Evolutionary conservation across 2,797 vertebrate genomes (phyloP).

Genomic region (Enteromius treurensis): DNA sequence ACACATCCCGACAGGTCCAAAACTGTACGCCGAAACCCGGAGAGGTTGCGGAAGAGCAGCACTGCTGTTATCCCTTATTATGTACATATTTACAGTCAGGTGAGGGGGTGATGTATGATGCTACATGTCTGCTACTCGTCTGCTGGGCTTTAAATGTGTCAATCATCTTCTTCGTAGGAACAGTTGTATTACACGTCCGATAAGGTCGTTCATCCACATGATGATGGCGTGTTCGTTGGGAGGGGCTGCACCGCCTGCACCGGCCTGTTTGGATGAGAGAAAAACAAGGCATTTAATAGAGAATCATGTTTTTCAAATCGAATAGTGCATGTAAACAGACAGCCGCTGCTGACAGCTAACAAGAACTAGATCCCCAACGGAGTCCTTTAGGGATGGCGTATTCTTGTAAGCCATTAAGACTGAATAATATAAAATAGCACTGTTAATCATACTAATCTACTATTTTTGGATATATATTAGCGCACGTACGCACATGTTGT

Average conservation of each 20-base stretch:
- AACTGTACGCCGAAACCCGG: constrained; percentile 27
- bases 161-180: constrained; percentile 66
- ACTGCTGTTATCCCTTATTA: constrained; percentile 45
- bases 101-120: not conserved
- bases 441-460: not conserved
- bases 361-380: not conserved
- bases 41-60: constrained; percentile 37
- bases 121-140: constrained; percentile 69
- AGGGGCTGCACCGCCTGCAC: constrained; percentile 55
- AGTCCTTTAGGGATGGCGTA: not conserved
- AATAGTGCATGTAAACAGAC: not conserved
- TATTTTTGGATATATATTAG: constrained; percentile 7
- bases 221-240: constrained; percentile 67
- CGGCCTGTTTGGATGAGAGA: constrained; percentile 63
- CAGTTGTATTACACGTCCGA: constrained; percentile 71
- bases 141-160: constrained; percentile 69
- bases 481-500: not conserved
- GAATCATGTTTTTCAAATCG: not conserved
- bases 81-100: constrained; percentile 58
- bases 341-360: not conserved
- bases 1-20: constrained; percentile 48
- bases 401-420: not conserved
- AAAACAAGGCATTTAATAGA: constrained; percentile 6
- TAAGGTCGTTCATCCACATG: constrained; percentile 69
- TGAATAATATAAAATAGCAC: not conserved